phyloP scores from a whole-genome alignment of 1,140 invertebrate genomes.

The Macrotrachela quadricornifera region DNA sequence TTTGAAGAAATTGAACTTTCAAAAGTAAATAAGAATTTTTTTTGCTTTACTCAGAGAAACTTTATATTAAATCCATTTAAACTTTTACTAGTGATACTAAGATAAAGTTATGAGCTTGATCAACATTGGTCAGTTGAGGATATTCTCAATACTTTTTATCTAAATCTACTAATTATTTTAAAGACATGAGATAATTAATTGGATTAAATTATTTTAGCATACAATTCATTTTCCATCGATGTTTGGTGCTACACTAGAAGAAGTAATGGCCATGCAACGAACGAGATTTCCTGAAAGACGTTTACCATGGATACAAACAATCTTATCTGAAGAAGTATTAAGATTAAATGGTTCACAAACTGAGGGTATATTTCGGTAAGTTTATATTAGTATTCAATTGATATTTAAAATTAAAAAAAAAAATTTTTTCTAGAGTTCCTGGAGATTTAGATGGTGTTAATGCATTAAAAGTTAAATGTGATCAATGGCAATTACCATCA shows the following conservation, averaged over 20 bases:
- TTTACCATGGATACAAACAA: conserved; percentile 88
- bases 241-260: conserved; percentile 75
- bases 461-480: conserved; percentile 56
- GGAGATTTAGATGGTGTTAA: conserved; percentile 86
- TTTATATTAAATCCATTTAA: no score
- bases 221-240: conserved; percentile 72
- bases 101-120: no score
- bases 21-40: no score
- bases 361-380: conserved; percentile 39
- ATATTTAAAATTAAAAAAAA: no score
- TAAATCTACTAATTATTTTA: no score
- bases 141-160: no score
- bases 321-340: conserved; percentile 64
- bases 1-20: conserved; percentile 81
- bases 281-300: conserved; percentile 51
- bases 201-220: not conserved
- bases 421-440: conserved; percentile 43
- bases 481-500: conserved; percentile 55
- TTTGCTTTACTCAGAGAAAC: no score
- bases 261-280: conserved; percentile 71
- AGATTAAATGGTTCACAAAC: conserved; percentile 38
- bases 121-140: no score
- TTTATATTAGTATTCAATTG: no score
- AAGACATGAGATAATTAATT: no score
- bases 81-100: no score